Conservation (phyloP, 2,113 vertebrate genomes). For the Symphodus melops region DNA sequence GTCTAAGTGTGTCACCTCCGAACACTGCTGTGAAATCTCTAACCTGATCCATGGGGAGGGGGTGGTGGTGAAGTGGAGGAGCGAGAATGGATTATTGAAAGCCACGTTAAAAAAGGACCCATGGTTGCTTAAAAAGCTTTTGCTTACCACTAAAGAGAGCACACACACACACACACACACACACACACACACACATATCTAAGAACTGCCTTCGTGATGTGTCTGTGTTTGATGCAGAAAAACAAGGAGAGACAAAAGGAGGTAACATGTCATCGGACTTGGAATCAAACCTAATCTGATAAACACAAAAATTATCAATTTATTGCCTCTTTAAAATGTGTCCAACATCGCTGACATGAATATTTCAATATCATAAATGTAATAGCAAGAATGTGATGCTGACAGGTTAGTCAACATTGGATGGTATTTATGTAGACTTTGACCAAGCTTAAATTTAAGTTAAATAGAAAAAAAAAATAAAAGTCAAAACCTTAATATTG, state of each 20-base stretch:
- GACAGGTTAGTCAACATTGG: too few relatives aligned
- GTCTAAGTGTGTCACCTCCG: slow-evolving; percentile 92
- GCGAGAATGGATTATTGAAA: slow-evolving; percentile 69
- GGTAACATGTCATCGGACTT: slow-evolving; percentile 6
- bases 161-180: neutral
- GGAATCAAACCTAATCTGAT: slow-evolving; percentile 27
- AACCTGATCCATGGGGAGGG: slow-evolving; percentile 77
- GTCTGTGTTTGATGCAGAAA: slow-evolving; percentile 3
- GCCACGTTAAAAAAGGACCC: slow-evolving; percentile 65
- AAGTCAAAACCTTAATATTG: neutral
- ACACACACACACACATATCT: neutral
- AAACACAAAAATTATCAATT: neutral
- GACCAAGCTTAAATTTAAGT: too few relatives aligned
- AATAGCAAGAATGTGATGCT: too few relatives aligned
- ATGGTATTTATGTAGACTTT: too few relatives aligned
- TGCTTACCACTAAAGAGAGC: slow-evolving; percentile 55
- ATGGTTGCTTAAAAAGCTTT: slow-evolving; percentile 85
- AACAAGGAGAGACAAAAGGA: slow-evolving; percentile 36
- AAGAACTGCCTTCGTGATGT: slow-evolving; percentile 22
- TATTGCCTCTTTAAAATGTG: neutral
- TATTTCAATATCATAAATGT: too few relatives aligned
- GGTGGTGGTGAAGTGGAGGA: slow-evolving; percentile 41
- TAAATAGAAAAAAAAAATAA: neutral
- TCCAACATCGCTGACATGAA: neutral
- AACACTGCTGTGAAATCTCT: slow-evolving; percentile 76